Evolutionary conservation across 2,113 vertebrate genomes (phyloP).

Genomic region (Solea solea): DNA sequence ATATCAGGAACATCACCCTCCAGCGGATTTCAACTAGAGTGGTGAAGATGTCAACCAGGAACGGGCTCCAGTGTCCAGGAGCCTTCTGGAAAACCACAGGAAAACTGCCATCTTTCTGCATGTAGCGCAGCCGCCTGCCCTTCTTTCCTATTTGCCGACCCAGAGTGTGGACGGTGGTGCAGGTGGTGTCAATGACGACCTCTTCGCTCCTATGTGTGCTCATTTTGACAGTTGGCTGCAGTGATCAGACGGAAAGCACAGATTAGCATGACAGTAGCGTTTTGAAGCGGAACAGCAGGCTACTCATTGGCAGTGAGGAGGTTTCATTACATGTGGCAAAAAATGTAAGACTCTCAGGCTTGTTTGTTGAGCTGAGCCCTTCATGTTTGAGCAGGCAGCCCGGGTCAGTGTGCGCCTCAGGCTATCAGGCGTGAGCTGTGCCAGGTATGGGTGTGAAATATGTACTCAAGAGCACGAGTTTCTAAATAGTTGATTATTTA

Average conservation of each 20-base stretch:
- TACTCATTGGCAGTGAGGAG: no score
- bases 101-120: conserved; percentile 92
- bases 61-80: conserved; percentile 89
- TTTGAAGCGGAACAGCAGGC: neutral
- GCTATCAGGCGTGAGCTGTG: conserved; percentile 21
- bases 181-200: conserved; percentile 52
- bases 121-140: conserved; percentile 65
- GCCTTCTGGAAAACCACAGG: conserved; percentile 89
- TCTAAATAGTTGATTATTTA: conserved; percentile 60
- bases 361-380: conserved; percentile 39
- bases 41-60: conserved; percentile 92
- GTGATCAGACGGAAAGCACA: neutral
- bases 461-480: conserved; percentile 6
- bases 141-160: conserved; percentile 17
- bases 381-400: conserved; percentile 55
- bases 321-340: conserved; percentile 38
- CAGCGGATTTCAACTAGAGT: conserved; percentile 95
- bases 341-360: conserved; percentile 25
- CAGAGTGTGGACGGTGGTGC: conserved; percentile 49
- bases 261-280: neutral
- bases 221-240: conserved; percentile 54
- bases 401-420: conserved; percentile 39
- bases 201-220: conserved; percentile 28
- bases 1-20: conserved; percentile 92
- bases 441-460: conserved; percentile 28